A percentile compares a stretch with the other conserved stretches of the same genome.
Evolutionary conservation across 2,797 vertebrate genomes (phyloP).

Genomic region (Heliangelus exortis): DNA sequence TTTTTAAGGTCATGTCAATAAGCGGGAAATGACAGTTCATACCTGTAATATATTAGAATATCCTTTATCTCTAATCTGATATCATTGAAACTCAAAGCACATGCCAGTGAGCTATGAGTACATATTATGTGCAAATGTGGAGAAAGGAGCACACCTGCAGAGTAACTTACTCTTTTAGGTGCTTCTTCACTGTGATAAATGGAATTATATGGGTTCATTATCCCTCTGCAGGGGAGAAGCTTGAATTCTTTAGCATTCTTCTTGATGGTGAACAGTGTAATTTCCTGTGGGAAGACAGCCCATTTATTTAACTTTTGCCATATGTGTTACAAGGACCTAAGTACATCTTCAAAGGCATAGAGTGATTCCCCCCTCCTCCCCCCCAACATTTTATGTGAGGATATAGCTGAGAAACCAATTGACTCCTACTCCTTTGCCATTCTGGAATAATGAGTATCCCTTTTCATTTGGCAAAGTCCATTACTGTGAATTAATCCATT

Average conservation of each 20-base stretch:
- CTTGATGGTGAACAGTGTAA: constrained; percentile 47
- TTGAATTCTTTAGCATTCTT: constrained; percentile 31
- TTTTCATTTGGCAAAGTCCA: not conserved
- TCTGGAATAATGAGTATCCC: constrained; percentile 1
- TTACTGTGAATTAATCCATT: not conserved
- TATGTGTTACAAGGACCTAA: constrained; percentile 21
- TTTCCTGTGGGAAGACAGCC: constrained; percentile 56
- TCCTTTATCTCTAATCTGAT: not conserved
- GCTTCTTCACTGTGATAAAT: constrained; percentile 42
- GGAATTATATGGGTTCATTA: constrained; percentile 29
- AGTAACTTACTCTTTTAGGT: constrained; percentile 10
- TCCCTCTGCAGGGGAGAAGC: constrained; percentile 37
- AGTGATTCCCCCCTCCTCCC: not conserved
- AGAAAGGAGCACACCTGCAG: constrained; percentile 21
- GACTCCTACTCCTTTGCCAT: not conserved
- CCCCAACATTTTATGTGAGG: not conserved
- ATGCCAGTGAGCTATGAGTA: not conserved
- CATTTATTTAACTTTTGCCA: constrained; percentile 61
- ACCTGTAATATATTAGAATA: constrained; percentile 35
- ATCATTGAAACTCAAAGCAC: constrained; percentile 39
- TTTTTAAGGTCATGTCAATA: constrained; percentile 2
- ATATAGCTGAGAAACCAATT: constrained; percentile 1
- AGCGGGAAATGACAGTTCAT: not conserved
- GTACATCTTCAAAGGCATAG: not conserved
- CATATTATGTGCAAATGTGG: not conserved